Conservation (phyloP, 2,113 vertebrate species). For the Scalopus aquaticus region DNA sequence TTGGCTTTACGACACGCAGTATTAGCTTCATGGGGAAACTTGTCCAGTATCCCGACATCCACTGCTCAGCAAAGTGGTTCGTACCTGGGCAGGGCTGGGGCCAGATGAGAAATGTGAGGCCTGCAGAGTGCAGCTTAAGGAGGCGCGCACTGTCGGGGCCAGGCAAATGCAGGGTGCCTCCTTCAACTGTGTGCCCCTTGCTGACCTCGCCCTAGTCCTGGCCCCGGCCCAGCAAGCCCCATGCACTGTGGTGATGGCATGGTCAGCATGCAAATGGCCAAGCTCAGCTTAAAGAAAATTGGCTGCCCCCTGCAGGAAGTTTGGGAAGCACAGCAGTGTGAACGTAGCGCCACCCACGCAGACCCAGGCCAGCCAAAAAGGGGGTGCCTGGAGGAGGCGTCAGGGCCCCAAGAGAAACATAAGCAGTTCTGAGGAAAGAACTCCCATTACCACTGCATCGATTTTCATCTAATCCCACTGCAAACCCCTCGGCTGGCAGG, state of each 20-base stretch:
- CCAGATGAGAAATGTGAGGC: not conserved
- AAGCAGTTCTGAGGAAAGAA: not conserved
- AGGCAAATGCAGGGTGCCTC: not conserved
- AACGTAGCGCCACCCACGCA: not conserved
- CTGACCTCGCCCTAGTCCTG: not conserved
- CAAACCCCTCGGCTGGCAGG: not conserved
- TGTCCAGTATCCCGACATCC: too few species aligned
- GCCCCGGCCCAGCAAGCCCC: not conserved
- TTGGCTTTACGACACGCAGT: not conserved
- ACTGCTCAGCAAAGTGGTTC: not conserved
- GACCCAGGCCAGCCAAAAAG: not conserved
- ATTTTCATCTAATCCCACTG: not conserved
- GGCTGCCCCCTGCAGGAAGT: not conserved
- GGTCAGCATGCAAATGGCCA: not conserved
- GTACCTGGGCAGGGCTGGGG: not conserved
- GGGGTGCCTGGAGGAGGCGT: fast-evolving
- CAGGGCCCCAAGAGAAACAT: not conserved
- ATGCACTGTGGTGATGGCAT: not conserved
- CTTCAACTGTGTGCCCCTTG: not conserved
- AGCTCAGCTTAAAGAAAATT: not conserved
- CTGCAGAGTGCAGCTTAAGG: not conserved
- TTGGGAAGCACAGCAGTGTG: not conserved
- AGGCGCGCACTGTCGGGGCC: not conserved
- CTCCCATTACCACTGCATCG: not conserved
- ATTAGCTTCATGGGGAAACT: not conserved